Evolutionary conservation across 2,888 invertebrate genomes (phyloP).

Genomic region (Pollenia amentaria): DNA sequence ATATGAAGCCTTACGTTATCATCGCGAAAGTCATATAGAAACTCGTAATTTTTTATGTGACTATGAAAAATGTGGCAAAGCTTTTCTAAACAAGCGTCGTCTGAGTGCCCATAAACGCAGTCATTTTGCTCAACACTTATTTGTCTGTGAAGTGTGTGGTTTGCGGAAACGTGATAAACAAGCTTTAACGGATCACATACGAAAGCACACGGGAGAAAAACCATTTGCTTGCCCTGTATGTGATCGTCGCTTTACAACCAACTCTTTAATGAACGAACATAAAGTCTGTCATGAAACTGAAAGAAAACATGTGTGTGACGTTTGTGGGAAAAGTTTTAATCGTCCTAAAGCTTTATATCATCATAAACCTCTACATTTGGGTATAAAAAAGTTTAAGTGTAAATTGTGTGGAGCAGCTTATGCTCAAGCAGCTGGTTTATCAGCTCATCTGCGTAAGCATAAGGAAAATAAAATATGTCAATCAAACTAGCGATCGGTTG

Average conservation of each 20-base stretch:
- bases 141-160: slow-evolving; percentile 74
- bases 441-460: slow-evolving; percentile 77
- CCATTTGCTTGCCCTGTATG: slow-evolving; percentile 77
- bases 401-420: slow-evolving; percentile 77
- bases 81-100: slow-evolving; percentile 76
- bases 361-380: slow-evolving; percentile 78
- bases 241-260: slow-evolving; percentile 71
- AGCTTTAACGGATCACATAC: slow-evolving; percentile 79
- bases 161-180: slow-evolving; percentile 76
- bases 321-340: slow-evolving; percentile 78
- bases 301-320: slow-evolving; percentile 76
- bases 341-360: slow-evolving; percentile 78
- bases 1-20: slow-evolving; percentile 78
- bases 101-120: slow-evolving; percentile 74
- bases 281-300: slow-evolving; percentile 75
- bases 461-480: slow-evolving; percentile 43
- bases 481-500: too few relatives aligned
- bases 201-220: slow-evolving; percentile 81
- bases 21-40: slow-evolving; percentile 77
- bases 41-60: slow-evolving; percentile 77
- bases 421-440: slow-evolving; percentile 79
- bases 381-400: slow-evolving; percentile 79
- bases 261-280: slow-evolving; percentile 73
- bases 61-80: slow-evolving; percentile 78
- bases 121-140: slow-evolving; percentile 68